Conservation (phyloP, 1,140 invertebrate species). For the Capitella teleta region DNA sequence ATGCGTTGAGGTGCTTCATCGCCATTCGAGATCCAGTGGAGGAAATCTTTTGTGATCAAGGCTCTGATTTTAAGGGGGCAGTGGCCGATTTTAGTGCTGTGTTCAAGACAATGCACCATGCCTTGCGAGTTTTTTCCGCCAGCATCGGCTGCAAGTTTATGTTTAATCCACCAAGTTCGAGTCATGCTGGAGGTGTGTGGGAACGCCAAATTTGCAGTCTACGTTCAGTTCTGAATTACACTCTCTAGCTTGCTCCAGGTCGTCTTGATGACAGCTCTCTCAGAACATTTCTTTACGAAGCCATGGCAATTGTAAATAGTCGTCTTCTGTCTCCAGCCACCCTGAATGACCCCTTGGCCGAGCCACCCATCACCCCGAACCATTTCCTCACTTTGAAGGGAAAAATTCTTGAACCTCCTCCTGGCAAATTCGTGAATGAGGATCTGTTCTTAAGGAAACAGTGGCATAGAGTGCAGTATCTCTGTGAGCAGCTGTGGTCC, state of each 20-base stretch:
- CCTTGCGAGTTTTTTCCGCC: not conserved
- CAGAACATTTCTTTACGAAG: conserved; percentile 18
- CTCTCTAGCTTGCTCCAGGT: conserved; percentile 4
- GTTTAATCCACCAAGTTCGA: conserved; percentile 8
- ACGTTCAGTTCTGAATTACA: conserved; percentile 17
- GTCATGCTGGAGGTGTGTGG: conserved; percentile 14
- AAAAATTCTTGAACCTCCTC: conserved; percentile 1
- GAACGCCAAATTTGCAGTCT: conserved; percentile 20
- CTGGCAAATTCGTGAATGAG: conserved; percentile 6
- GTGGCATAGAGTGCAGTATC: conserved; percentile 17
- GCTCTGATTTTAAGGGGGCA: conserved; percentile 18
- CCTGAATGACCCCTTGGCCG: conserved; percentile 13
- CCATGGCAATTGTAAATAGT: conserved; percentile 16
- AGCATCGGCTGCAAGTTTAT: conserved; percentile 7
- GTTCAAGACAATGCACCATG: conserved; percentile 1
- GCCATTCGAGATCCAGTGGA: conserved; percentile 13
- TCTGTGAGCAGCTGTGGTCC: conserved; percentile 17
- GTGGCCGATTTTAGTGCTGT: conserved; percentile 2
- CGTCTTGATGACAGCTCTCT: conserved; percentile 1
- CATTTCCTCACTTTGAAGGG: conserved; percentile 8
- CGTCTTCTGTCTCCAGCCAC: conserved; percentile 9
- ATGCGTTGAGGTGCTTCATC: conserved; percentile 13
- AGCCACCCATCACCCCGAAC: conserved; percentile 14
- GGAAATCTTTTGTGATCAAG: conserved; percentile 15
- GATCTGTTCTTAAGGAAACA: conserved; percentile 5